phyloP scores from a whole-genome alignment of 1,140 invertebrate species.

The Matsumurasca onukii region DNA sequence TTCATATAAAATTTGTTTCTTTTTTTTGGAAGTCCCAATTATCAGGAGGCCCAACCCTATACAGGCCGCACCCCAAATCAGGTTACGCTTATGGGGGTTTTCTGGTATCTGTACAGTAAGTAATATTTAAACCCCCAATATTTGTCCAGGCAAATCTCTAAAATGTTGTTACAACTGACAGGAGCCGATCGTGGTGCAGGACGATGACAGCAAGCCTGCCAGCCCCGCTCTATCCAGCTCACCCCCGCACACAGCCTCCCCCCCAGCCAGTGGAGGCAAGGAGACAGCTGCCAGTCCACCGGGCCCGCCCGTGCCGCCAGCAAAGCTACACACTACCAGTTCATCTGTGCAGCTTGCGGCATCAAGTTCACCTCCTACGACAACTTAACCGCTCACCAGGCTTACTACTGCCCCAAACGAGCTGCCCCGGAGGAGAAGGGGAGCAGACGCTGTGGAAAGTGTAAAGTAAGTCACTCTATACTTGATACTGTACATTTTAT shows the following conservation, averaged over 20 bases:
- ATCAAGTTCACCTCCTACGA: conserved; percentile 94
- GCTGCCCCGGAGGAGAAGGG: conserved; percentile 36
- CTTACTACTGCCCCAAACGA: conserved; percentile 88
- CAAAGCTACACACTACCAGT: conserved; percentile 60
- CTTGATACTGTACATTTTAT: too few relatives aligned
- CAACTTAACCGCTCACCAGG: conserved; percentile 91
- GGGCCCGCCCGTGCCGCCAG: conserved; percentile 20
- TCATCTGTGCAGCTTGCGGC: conserved; percentile 89
- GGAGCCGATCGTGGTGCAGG: conserved; percentile 44
- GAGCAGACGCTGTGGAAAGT: conserved; percentile 50
- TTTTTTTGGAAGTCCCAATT: too few relatives aligned
- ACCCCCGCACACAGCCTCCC: conserved; percentile 34
- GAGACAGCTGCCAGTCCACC: conserved; percentile 31
- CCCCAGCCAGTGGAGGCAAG: conserved; percentile 36
- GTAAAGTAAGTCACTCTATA: conserved; percentile 46
- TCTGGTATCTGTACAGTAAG: too few relatives aligned
- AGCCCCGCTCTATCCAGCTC: conserved; percentile 36
- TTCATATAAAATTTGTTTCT: too few relatives aligned
- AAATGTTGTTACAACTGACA: too few relatives aligned
- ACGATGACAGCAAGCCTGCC: conserved; percentile 46
- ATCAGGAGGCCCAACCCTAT: too few relatives aligned
- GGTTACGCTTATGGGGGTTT: too few relatives aligned
- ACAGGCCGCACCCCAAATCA: too few relatives aligned
- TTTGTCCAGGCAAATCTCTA: too few relatives aligned
- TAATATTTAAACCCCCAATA: too few relatives aligned